Percentiles rank a stretch among this genome's conserved stretches.
phyloP scores from a whole-genome alignment of 2,888 invertebrate genomes.

The Acronicta alni region DNA sequence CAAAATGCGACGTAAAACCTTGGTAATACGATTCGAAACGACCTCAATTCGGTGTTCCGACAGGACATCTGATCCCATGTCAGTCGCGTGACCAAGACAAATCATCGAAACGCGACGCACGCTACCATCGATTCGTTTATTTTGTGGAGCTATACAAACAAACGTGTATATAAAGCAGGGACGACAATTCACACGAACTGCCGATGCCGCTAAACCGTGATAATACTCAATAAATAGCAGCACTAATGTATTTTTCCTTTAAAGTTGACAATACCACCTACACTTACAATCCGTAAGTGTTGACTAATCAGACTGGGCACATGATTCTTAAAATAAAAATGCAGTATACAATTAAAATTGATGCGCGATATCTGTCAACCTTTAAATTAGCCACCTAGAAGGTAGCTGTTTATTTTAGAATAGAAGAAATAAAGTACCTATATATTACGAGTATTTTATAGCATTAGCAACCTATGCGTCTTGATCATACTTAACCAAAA shows the following conservation, averaged over 20 bases:
- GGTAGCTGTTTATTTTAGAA: background rate
- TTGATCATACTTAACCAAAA: conserved; percentile 45
- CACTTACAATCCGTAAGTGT: background rate
- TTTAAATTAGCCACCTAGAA: background rate
- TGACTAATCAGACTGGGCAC: background rate
- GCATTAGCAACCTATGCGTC: conserved; percentile 11
- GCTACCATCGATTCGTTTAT: conserved; percentile 52
- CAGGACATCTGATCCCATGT: conserved; percentile 40
- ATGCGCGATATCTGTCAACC: background rate
- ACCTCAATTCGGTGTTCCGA: conserved; percentile 43
- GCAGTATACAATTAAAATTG: background rate
- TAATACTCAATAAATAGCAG: conserved; percentile 26
- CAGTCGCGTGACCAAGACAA: conserved; percentile 61
- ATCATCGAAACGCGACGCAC: conserved; percentile 44
- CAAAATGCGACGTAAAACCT: conserved; percentile 8
- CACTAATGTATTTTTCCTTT: conserved; percentile 30
- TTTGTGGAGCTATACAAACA: conserved; percentile 32
- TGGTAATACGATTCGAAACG: conserved; percentile 32
- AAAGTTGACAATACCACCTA: conserved; percentile 9
- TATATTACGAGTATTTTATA: conserved; percentile 1
- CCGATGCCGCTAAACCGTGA: conserved; percentile 28
- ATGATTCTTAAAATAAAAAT: background rate
- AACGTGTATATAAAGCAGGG: conserved; percentile 2
- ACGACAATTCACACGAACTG: conserved; percentile 3
- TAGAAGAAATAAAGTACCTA: background rate